Base-by-base conservation (phyloP, 2,113 vertebrate genomes). In the Protobothrops mucrosquamatus region DNA sequence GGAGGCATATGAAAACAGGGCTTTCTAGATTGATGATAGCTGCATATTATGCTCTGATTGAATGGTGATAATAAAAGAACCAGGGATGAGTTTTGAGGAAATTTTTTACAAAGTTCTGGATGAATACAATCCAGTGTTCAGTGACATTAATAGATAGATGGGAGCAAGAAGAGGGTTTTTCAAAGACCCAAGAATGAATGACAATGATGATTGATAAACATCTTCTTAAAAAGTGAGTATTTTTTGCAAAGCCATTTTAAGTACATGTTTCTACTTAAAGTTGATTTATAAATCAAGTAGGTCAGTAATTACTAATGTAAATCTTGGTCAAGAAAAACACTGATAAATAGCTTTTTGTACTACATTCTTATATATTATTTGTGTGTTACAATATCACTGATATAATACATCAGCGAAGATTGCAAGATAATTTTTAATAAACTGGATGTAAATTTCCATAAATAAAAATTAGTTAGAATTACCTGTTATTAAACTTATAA, bases 401-500 rank as follows among this genome's bases (percentile, higher is more conserved):
- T 43, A 81, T 22, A 81, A 81, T 81, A 43, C 34, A 81, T 81
- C 29, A 56, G 24, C 43, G 92, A 85, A 86, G 89, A 85, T n/a
- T 86, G 39, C 18, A 64, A 57, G 26, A 52, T 57, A 87, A 9
- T 87, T 92, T 61, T 87, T 23, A 88, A 92, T 55, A 23, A 64
- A 87, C 34, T 52, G 51, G 11, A 54, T 11, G 15, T 12, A 20
- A 43, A 56, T 56, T 56, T 56, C 74, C 85, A 91, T 24, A 85
- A 89, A 11, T 24, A 10, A 85, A 89, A 85, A 52, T 85, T 61
- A n/a, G 5, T 74, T 39, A 87, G 46, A 74, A 54, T 89, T 97
- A 98, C 98, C 98, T 97, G 98, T 98, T 56, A 96, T 9, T 61
- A 98, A 61, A 94, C 98, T 99, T 92, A 98, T 91, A 55, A 98